phyloP scores from a whole-genome alignment of 2,797 vertebrate genomes.

The Lepidocolaptes lacrymiger region DNA sequence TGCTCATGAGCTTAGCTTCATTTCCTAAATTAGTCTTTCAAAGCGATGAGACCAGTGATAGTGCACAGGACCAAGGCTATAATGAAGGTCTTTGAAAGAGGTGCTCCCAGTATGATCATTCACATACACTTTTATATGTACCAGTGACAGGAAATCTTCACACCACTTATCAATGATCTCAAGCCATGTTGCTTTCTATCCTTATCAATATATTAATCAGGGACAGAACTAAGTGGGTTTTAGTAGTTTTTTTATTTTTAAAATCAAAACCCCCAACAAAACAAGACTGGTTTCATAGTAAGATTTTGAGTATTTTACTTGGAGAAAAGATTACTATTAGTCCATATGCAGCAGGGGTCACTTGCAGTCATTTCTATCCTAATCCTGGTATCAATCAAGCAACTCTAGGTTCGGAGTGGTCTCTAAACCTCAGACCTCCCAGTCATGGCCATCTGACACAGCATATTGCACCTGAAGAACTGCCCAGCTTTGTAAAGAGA shows the following conservation, averaged over 20 bases:
- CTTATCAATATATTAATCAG: not conserved
- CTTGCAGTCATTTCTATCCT: slow-evolving; percentile 20
- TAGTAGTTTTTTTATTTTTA: not conserved
- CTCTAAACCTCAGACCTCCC: slow-evolving; percentile 61
- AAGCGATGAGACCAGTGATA: not conserved
- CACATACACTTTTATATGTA: not conserved
- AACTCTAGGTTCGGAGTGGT: not conserved
- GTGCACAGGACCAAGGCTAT: not conserved
- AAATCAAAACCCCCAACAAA: not conserved
- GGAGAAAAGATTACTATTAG: not conserved
- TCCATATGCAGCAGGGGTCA: not conserved
- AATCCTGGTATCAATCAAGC: slow-evolving; percentile 45
- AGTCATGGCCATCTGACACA: slow-evolving; percentile 56
- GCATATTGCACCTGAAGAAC: slow-evolving; percentile 55
- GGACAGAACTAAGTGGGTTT: not conserved
- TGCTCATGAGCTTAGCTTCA: not conserved
- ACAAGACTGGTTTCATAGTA: not conserved
- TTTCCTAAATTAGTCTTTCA: not conserved
- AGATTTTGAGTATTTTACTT: not conserved
- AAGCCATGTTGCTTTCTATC: not conserved
- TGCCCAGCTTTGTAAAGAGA: slow-evolving; percentile 11
- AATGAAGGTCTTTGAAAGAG: not conserved
- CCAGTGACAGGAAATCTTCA: not conserved
- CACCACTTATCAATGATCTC: not conserved
- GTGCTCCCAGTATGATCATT: not conserved